phyloP scores from a whole-genome alignment of 2,888 invertebrate genomes.

The Limnephilus auricula region DNA sequence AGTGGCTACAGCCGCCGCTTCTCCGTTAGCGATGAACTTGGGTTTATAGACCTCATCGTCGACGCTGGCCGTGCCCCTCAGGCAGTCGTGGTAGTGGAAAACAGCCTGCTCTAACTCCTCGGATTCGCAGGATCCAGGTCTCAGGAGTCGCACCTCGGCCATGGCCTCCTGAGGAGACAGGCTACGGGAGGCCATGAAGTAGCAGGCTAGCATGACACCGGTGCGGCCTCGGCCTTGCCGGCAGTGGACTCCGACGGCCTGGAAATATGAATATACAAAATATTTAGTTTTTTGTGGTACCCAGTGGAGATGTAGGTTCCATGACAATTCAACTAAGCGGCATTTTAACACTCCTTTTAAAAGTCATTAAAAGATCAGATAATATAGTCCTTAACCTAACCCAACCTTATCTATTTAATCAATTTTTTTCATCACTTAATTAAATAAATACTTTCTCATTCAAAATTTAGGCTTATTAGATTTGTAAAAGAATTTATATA shows the following conservation, averaged over 20 bases:
- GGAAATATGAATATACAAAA: conserved; percentile 63
- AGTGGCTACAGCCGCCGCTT: conserved; percentile 34
- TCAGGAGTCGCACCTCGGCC: conserved; percentile 77
- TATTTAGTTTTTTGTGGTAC: conserved; percentile 31
- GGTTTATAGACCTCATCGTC: conserved; percentile 30
- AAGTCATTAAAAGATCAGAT: too few species aligned
- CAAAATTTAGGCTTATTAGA: too few species aligned
- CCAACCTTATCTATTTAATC: too few species aligned
- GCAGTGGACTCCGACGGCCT: conserved; percentile 85
- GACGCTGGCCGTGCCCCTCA: conserved; percentile 70
- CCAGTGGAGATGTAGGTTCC: too few species aligned
- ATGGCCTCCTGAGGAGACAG: conserved; percentile 82
- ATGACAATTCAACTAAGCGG: too few species aligned
- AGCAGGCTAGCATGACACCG: conserved; percentile 86
- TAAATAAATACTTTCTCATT: too few species aligned
- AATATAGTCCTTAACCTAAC: too few species aligned
- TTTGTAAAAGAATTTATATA: too few species aligned
- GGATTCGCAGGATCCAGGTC: conserved; percentile 82
- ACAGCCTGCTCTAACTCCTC: conserved; percentile 80
- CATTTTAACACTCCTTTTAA: too few species aligned
- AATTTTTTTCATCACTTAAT: too few species aligned
- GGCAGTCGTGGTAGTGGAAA: conserved; percentile 78
- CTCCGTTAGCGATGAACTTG: conserved; percentile 46
- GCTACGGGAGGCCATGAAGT: conserved; percentile 80
- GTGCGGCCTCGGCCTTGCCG: conserved; percentile 84